Conservation (phyloP, 64 coral and sea anemone genomes). For the Actinia equina region DNA sequence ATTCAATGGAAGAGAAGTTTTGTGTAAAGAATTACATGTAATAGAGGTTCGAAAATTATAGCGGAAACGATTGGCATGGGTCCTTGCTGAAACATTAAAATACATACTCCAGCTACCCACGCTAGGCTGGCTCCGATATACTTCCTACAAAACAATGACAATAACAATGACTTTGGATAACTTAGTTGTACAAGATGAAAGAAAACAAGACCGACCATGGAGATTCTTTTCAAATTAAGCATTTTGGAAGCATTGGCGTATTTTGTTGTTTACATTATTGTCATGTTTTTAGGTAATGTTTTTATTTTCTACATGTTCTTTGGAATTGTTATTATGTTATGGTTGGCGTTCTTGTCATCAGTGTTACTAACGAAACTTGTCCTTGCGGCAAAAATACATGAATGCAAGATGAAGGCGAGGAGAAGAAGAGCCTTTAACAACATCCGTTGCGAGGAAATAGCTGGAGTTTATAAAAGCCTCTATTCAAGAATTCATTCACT, state of each 20-base stretch:
- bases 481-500: too few species aligned
- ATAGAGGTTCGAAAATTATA: background rate
- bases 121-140: background rate
- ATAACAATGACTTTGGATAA: background rate
- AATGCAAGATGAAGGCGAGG: too few species aligned
- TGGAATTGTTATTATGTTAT: background rate
- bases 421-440: too few species aligned
- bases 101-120: background rate
- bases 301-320: background rate
- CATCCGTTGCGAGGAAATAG: too few species aligned
- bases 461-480: too few species aligned
- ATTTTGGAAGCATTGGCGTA: background rate
- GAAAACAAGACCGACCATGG: too few species aligned
- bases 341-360: background rate
- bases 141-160: background rate
- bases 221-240: too few species aligned
- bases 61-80: background rate
- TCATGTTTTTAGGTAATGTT: background rate
- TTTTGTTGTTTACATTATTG: background rate
- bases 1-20: too few species aligned
- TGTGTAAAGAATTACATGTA: background rate
- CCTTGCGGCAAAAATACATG: background rate
- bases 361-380: background rate
- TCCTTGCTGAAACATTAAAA: background rate
- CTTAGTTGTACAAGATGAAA: background rate